Conservation (phyloP, 2,797 vertebrate species). For the Sebastes cheni region DNA sequence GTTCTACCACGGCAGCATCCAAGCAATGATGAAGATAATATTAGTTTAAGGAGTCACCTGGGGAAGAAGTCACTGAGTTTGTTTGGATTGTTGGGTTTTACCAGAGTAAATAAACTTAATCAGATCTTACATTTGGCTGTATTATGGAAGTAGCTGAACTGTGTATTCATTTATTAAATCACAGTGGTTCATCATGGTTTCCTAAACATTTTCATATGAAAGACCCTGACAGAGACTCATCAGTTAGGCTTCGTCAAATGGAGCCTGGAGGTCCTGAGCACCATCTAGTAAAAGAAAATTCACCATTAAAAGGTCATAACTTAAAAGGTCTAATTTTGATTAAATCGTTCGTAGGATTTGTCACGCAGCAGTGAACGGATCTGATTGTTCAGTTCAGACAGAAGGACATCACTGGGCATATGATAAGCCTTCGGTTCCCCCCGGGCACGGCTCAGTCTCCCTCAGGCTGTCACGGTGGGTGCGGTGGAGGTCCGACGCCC, state of each 20-base stretch:
- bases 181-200: background rate
- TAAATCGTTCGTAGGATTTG: background rate
- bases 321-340: background rate
- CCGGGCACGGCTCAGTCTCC: background rate
- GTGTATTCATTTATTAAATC: background rate
- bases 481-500: slow-evolving; percentile 1
- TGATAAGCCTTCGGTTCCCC: background rate
- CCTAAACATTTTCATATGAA: background rate
- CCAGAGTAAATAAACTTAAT: background rate
- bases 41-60: slow-evolving; percentile 33
- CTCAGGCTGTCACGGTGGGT: slow-evolving; percentile 9
- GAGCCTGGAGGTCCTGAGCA: background rate
- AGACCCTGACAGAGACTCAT: background rate
- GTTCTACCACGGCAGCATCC: slow-evolving; percentile 12
- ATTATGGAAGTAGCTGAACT: background rate
- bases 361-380: background rate
- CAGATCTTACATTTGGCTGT: background rate
- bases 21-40: slow-evolving; percentile 22
- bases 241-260: background rate
- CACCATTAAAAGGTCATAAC: background rate
- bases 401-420: slow-evolving; percentile 12
- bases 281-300: background rate
- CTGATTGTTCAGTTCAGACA: background rate
- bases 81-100: background rate
- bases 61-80: background rate